These are phyloP conservation scores for Butorides virescens DNA, from an alignment of 2,113 vertebrate species.

Conservation along the genomic window DNA sequence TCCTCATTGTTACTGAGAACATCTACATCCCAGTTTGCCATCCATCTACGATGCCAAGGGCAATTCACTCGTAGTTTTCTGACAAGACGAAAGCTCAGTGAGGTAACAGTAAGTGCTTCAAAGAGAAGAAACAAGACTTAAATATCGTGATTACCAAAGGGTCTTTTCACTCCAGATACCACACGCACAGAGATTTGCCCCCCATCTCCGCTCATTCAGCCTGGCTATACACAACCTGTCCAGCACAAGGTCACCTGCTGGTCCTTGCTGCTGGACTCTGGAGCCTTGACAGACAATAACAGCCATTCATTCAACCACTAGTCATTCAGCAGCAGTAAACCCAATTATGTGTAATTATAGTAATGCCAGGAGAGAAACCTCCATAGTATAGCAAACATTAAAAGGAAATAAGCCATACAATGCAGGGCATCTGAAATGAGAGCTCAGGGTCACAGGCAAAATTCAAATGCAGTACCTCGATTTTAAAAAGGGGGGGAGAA, in stretches of 20 bases:
- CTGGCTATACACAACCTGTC: background rate
- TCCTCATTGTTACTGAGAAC: background rate
- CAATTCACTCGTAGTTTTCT: background rate
- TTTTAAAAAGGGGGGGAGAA: background rate
- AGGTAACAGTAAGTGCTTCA: background rate
- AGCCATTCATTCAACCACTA: background rate
- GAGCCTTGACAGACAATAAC: background rate
- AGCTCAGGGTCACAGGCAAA: background rate
- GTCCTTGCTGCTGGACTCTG: background rate
- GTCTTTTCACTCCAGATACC: background rate
- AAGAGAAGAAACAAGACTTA: background rate
- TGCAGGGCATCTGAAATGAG: background rate
- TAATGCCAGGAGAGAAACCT: background rate
- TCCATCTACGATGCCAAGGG: rapidly evolving
- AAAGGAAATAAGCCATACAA: background rate
- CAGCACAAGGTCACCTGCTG: background rate
- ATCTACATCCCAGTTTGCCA: background rate
- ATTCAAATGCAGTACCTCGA: background rate
- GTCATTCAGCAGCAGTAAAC: background rate
- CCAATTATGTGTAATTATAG: background rate
- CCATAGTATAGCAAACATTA: background rate
- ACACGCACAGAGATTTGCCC: rapidly evolving
- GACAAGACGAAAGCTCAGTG: background rate
- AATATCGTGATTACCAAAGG: background rate
- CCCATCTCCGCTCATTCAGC: background rate